A percentile compares a stretch with the other conserved stretches of the same genome.
Conservation (phyloP, 2,888 invertebrate species). For the Synanthedon andrenaeformis region DNA sequence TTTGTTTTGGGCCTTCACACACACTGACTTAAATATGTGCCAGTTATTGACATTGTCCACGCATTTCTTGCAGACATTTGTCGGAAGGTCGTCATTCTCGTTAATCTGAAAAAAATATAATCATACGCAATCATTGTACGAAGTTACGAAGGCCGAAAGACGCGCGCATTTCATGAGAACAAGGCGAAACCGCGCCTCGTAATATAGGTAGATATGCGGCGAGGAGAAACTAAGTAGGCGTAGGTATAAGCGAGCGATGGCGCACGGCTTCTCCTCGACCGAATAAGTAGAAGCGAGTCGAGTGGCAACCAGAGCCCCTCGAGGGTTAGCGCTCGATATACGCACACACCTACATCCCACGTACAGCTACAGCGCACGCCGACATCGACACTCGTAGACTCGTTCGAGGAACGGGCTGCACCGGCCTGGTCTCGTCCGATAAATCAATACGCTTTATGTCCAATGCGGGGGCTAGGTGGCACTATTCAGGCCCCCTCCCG, state of each 20-base stretch:
- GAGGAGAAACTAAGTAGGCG: slow-evolving; percentile 67
- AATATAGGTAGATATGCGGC: slow-evolving; percentile 49
- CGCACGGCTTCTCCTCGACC: slow-evolving; percentile 62
- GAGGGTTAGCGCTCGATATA: slow-evolving; percentile 69
- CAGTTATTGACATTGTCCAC: slow-evolving; percentile 74
- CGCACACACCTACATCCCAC: slow-evolving; percentile 56
- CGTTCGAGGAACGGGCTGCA: slow-evolving; percentile 54
- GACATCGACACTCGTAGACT: slow-evolving; percentile 51
- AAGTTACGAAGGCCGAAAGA: slow-evolving; percentile 33
- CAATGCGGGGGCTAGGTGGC: slow-evolving; percentile 46
- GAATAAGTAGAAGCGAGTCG: slow-evolving; percentile 67
- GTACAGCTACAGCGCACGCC: slow-evolving; percentile 63
- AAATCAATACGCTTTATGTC: slow-evolving; percentile 63
- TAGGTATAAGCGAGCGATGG: slow-evolving; percentile 52
- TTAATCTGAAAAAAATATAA: slow-evolving; percentile 70
- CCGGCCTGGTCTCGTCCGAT: slow-evolving; percentile 62
- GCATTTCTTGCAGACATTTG: slow-evolving; percentile 75
- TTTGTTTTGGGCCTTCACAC: slow-evolving; percentile 75
- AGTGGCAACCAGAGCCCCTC: slow-evolving; percentile 67
- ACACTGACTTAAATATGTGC: slow-evolving; percentile 74
- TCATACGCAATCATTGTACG: slow-evolving; percentile 55
- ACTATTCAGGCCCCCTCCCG: slow-evolving; percentile 54
- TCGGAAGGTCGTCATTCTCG: slow-evolving; percentile 73
- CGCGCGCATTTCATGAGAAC: slow-evolving; percentile 61
- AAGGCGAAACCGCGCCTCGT: slow-evolving; percentile 59